These are phyloP conservation scores for Lycia hirtaria DNA, from an alignment of 2,888 invertebrate species.

Conservation along the genomic window DNA sequence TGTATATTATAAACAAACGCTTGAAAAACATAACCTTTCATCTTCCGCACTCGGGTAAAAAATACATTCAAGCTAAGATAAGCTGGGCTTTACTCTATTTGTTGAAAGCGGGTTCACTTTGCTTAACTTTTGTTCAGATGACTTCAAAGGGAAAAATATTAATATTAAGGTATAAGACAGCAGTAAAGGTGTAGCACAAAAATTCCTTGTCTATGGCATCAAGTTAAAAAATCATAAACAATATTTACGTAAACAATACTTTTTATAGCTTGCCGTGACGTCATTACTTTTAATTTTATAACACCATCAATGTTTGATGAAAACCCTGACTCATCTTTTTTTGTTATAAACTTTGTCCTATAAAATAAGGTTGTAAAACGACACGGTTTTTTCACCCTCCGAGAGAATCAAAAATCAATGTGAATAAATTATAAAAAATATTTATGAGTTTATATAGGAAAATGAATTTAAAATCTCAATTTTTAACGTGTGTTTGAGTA, in stretches of 20 bases:
- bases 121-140: too few relatives aligned
- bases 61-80: too few relatives aligned
- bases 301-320: slow-evolving; percentile 18
- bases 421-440: slow-evolving; percentile 24
- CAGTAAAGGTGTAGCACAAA: too few relatives aligned
- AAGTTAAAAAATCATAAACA: not conserved
- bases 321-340: slow-evolving; percentile 4
- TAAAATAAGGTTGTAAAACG: slow-evolving; percentile 13
- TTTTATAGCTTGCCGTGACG: not conserved
- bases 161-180: too few relatives aligned
- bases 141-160: too few relatives aligned
- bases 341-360: slow-evolving; percentile 5
- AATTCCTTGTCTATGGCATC: not conserved
- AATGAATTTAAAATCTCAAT: not conserved
- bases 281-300: slow-evolving; percentile 10
- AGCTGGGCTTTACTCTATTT: too few relatives aligned
- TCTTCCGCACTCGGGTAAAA: too few relatives aligned
- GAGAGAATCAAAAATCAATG: slow-evolving; percentile 4
- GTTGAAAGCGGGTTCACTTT: too few relatives aligned
- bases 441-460: slow-evolving; percentile 11
- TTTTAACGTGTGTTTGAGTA: not conserved
- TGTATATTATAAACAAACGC: too few relatives aligned
- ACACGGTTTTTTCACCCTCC: slow-evolving; percentile 9
- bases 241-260: not conserved
- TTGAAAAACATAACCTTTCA: too few relatives aligned